Evolutionary conservation across 2,113 vertebrate species (phyloP), one percentile per base, ranked within the genome.

Genomic region (Malurus alboscapulatus): DNA sequence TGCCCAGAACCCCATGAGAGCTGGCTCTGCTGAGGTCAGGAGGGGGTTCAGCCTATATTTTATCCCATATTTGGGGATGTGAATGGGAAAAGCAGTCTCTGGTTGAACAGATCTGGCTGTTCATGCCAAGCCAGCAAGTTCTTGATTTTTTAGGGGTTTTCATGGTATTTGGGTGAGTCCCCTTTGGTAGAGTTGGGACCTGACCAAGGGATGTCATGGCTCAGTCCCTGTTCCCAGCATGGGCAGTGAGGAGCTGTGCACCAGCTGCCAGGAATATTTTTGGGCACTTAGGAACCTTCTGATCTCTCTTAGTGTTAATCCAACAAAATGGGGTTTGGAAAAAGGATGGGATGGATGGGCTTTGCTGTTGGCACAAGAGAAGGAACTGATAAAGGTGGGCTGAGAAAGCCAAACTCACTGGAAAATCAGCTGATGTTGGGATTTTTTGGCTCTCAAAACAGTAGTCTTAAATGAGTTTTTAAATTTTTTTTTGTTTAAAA

Each of bases 201-300:
- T 0, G 0, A 7, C 26, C 48, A 29, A 66, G 81, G 26, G 34
- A 32, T 3, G 4, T 26, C 59, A 10, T 67, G 5, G 15, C 25
- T 87, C 18, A 17, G 30, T 11, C 29, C 55, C 38, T 42, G 47
- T 15, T 87, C 27, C 45, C 34, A 57, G 40, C 5, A 0, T 0
- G 14, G 66, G 14, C 20, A 2, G 14, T 36, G 61, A 88, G 40
- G 48, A 79, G 24, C 19, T 63, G 32, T 17, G 40, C 32, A 54
- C 24, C 21, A 9, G 6, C 26, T 59, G 30, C 16, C 82, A 2
- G 51, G 68, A 87, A 78, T 30, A 36, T 32, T 88, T 88, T 11
- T 80, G 38, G 48, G 45, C 42, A 24, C 63, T 84, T 68, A 1
- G 0, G 36, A n/a, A 50, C 14, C 25, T 69, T 47, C 71, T 61